Percentiles rank a stretch among this genome's conserved stretches.
These are phyloP conservation scores for Hirtodrosophila cameraria DNA, from an alignment of 2,888 invertebrate genomes.

Conservation along the genomic window DNA sequence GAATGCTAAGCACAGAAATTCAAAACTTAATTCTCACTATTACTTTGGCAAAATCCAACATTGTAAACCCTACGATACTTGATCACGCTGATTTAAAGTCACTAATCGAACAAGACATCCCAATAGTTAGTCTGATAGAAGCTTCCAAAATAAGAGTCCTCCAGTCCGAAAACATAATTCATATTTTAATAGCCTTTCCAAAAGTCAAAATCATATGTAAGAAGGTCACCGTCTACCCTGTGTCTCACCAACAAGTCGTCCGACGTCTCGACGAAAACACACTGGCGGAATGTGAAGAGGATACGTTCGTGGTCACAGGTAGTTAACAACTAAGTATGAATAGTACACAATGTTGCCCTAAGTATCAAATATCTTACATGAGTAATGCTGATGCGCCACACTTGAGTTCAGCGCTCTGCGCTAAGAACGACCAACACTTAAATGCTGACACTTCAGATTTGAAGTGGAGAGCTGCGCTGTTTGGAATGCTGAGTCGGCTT, in stretches of 20 bases:
- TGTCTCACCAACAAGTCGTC: slow-evolving; percentile 6
- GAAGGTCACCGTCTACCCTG: slow-evolving; percentile 1
- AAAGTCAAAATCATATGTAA: not conserved
- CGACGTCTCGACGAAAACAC: slow-evolving; percentile 12
- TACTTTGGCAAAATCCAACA: not conserved
- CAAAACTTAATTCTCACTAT: not conserved
- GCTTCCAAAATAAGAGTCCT: not conserved
- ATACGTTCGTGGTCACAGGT: not conserved
- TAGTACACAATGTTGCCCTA: no score
- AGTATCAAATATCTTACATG: no score
- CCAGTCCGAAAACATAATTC: not conserved
- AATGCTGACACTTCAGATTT: no score
- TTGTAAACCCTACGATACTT: not conserved
- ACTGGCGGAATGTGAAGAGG: not conserved
- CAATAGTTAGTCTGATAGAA: not conserved
- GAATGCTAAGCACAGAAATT: not conserved
- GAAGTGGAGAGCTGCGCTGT: no score
- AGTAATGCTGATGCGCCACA: no score
- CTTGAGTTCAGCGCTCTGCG: no score
- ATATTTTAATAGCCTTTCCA: not conserved
- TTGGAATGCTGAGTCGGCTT: no score
- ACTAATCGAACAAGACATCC: not conserved
- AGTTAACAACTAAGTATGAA: no score
- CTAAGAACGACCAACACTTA: no score
- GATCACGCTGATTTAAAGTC: not conserved